These are phyloP conservation scores for Microplitis demolitor DNA, from an alignment of 1,140 invertebrate species.

Conservation along the genomic window DNA sequence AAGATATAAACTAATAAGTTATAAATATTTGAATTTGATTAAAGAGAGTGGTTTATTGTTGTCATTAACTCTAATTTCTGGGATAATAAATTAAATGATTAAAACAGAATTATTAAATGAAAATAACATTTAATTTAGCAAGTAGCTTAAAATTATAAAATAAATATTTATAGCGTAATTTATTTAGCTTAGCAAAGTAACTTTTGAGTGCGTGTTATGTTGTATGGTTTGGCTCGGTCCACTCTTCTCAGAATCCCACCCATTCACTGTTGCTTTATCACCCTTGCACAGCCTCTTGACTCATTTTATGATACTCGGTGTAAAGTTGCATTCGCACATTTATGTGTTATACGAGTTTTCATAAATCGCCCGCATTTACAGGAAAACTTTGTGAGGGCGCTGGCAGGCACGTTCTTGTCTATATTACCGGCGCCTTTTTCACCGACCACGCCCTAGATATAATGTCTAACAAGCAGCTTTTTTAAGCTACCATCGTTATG, in stretches of 20 bases:
- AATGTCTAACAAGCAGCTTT: not conserved
- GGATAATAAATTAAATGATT: too few species aligned
- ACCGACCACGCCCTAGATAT: conserved; percentile 1
- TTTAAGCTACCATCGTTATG: not conserved
- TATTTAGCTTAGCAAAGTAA: conserved; percentile 33
- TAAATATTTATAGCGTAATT: conserved; percentile 41
- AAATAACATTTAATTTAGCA: not conserved
- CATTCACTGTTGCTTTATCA: conserved; percentile 11
- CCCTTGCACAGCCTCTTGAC: conserved; percentile 7
- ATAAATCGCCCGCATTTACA: conserved; percentile 37
- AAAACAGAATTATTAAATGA: not conserved
- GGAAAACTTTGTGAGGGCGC: conserved; percentile 19
- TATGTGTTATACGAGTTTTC: conserved; percentile 36
- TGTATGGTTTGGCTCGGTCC: not conserved
- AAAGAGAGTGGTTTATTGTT: too few species aligned
- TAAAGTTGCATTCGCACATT: conserved; percentile 31
- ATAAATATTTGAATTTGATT: too few species aligned
- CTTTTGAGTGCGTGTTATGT: conserved; percentile 25
- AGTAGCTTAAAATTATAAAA: conserved; percentile 23
- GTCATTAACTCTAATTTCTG: too few species aligned
- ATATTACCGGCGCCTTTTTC: not conserved
- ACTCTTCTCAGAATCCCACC: not conserved
- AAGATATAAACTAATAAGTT: too few species aligned
- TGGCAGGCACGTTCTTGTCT: not conserved
- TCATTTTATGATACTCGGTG: conserved; percentile 9